Conservation (phyloP, 2,113 vertebrate species). For the Toxotes jaculatrix region DNA sequence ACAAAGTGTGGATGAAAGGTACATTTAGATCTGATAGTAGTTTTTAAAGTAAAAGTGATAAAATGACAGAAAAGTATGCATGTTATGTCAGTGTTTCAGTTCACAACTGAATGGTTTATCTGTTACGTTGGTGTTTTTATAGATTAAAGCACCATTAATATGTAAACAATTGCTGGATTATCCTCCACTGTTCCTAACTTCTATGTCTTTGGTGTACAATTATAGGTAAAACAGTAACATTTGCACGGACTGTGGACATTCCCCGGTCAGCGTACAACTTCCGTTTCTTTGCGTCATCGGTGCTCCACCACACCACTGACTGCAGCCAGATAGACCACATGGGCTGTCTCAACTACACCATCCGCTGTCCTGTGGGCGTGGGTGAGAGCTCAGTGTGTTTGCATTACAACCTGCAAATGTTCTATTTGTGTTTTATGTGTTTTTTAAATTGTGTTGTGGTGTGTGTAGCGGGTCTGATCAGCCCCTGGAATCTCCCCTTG, state of each 20-base stretch:
- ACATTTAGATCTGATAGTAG: too few relatives aligned
- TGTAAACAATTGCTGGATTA: background rate
- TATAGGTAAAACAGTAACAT: constrained; percentile 91
- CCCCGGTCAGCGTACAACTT: constrained; percentile 92
- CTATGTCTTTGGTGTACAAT: background rate
- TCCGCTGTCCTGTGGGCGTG: constrained; percentile 90
- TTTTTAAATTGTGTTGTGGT: constrained; percentile 3
- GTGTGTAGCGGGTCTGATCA: constrained; percentile 93
- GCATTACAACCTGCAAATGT: too few relatives aligned
- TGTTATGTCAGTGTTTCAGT: too few relatives aligned
- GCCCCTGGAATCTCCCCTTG: constrained; percentile 97
- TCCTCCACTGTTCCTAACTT: background rate
- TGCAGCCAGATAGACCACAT: constrained; percentile 90
- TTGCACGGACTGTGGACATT: constrained; percentile 92
- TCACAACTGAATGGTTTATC: too few relatives aligned
- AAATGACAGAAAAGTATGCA: too few relatives aligned
- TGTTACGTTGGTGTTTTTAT: too few relatives aligned
- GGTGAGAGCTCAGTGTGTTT: constrained; percentile 82
- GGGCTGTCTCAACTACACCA: constrained; percentile 92
- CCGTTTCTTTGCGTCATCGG: constrained; percentile 93
- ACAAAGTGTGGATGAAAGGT: too few relatives aligned
- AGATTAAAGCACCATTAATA: background rate
- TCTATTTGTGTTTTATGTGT: background rate
- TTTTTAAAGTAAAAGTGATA: too few relatives aligned
- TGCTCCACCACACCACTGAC: constrained; percentile 90